phyloP scores from a whole-genome alignment of 2,888 invertebrate species.

The Prenolepis imparis region DNA sequence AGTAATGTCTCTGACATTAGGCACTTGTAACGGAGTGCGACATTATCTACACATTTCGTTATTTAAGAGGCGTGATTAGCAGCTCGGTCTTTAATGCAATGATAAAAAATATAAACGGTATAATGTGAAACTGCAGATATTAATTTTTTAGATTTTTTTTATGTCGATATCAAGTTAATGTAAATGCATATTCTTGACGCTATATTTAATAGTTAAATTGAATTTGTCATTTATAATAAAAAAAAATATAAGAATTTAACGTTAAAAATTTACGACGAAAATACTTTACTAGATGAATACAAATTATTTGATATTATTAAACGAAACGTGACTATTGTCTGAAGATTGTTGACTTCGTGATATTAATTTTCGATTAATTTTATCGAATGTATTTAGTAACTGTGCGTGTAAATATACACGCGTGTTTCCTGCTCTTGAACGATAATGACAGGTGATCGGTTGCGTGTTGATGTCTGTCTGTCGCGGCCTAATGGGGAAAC shows the following conservation, averaged over 20 bases:
- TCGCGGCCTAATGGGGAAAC: slow-evolving; percentile 76
- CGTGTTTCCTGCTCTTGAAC: background rate
- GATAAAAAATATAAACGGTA: background rate
- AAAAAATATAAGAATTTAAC: background rate
- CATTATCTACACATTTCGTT: background rate
- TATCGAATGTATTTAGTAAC: background rate
- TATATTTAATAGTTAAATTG: background rate
- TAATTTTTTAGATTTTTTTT: background rate
- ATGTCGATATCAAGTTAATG: background rate
- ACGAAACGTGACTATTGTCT: background rate
- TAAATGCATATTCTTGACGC: background rate
- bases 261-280: background rate
- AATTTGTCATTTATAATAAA: background rate
- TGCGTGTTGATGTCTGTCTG: slow-evolving; percentile 35
- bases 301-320: slow-evolving; percentile 4
- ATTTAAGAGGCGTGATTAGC: background rate
- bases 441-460: slow-evolving; percentile 22
- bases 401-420: slow-evolving; percentile 56
- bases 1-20: slow-evolving; percentile 12
- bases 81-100: background rate
- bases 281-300: background rate
- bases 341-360: background rate
- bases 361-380: background rate
- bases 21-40: background rate
- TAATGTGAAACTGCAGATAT: background rate